Percentiles rank a stretch among this genome's conserved stretches.
Conservation (phyloP, 2,113 vertebrate species). For the Isurus oxyrinchus region DNA sequence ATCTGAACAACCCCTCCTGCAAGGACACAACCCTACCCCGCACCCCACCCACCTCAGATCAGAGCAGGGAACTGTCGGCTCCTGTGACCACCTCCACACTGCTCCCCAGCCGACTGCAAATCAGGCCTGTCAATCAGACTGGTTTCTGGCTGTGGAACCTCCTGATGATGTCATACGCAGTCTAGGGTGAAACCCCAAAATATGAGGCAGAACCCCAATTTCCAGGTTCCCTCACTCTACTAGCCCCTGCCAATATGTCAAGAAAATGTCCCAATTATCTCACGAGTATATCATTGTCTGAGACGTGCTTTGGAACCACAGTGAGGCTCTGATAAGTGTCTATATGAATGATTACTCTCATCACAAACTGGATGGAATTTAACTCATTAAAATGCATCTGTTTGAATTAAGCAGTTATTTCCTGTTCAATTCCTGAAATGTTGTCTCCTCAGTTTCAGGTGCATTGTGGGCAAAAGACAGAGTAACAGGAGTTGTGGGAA, state of each 20-base stretch:
- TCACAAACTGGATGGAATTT: neutral
- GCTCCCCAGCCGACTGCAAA: too few species aligned
- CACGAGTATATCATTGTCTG: neutral
- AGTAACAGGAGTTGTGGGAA: neutral
- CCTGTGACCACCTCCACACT: too few species aligned
- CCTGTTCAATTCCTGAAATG: neutral
- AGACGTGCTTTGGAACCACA: neutral
- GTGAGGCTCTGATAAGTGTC: neutral
- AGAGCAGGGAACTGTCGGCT: too few species aligned
- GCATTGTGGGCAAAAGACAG: neutral
- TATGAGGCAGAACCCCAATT: too few species aligned
- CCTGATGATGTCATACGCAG: too few species aligned
- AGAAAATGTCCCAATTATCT: neutral
- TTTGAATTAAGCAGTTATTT: neutral
- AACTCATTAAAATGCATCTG: neutral
- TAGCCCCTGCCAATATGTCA: neutral
- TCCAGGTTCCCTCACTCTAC: neutral
- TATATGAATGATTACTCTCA: neutral
- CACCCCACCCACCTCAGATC: too few species aligned
- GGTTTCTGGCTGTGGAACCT: too few species aligned
- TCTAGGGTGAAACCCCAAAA: too few species aligned
- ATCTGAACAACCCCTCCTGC: too few species aligned
- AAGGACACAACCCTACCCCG: too few species aligned
- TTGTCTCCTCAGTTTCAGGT: constrained; percentile 3
- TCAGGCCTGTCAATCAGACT: too few species aligned